phyloP scores from a whole-genome alignment of 35 echinoderm and acorn worm genomes.

The Heliocidaris tuberculata region DNA sequence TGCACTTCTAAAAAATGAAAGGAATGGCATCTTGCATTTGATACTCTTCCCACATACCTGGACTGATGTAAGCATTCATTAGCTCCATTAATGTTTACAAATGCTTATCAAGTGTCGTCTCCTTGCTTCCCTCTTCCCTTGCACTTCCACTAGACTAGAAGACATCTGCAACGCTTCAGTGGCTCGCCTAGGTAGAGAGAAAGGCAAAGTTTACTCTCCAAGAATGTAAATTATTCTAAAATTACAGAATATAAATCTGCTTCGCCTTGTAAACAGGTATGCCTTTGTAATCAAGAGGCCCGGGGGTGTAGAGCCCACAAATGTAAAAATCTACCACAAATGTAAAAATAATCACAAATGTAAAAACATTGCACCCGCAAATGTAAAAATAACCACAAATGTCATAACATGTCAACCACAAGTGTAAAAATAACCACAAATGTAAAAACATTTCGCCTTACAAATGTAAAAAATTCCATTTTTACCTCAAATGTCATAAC shows the following conservation, averaged over 20 bases:
- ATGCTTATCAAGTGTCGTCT: background rate
- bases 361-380: too few species aligned
- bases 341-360: too few species aligned
- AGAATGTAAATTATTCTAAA: background rate
- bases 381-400: too few species aligned
- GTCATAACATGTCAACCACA: too few species aligned
- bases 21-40: background rate
- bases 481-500: too few species aligned
- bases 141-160: background rate
- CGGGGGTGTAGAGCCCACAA: too few species aligned
- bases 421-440: too few species aligned
- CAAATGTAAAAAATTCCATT: too few species aligned
- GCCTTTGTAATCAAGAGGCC: background rate
- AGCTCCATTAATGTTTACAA: slow-evolving; percentile 17
- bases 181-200: background rate
- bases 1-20: background rate
- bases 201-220: background rate
- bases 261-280: background rate
- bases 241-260: background rate
- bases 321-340: too few species aligned
- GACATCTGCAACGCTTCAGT: background rate
- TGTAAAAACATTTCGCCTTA: too few species aligned
- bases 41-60: background rate
- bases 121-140: background rate
- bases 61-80: background rate